Conservation (phyloP, 2,113 vertebrate species). For the Aleadryas rufinucha region DNA sequence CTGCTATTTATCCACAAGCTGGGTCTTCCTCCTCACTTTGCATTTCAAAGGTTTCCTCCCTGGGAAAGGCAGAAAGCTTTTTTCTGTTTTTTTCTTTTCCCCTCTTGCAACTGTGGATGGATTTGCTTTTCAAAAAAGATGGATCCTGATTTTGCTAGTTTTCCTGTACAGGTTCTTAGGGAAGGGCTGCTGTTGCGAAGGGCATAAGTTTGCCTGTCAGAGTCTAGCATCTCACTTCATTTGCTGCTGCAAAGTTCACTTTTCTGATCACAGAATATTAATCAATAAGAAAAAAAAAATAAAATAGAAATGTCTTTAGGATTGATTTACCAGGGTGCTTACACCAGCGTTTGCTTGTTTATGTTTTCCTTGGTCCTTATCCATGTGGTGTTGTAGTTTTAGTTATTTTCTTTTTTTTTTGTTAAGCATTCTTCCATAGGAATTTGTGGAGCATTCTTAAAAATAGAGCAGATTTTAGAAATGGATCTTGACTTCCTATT, state of each 20-base stretch:
- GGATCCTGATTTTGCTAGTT: neutral
- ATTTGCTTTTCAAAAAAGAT: neutral
- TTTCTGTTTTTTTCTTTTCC: neutral
- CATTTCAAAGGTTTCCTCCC: neutral
- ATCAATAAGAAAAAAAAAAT: neutral
- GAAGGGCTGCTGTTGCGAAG: neutral
- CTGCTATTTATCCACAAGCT: neutral
- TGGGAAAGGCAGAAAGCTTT: neutral
- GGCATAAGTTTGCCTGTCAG: neutral
- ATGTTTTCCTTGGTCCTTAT: neutral
- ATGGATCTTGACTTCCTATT: neutral
- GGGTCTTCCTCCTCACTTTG: neutral
- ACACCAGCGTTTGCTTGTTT: neutral
- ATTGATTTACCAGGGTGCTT: neutral
- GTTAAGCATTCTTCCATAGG: neutral
- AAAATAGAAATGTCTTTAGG: neutral
- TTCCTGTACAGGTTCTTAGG: neutral
- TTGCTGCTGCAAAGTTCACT: neutral
- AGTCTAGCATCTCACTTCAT: neutral
- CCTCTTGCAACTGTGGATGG: neutral
- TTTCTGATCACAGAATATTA: neutral
- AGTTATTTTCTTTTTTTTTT: neutral
- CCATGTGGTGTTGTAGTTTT: neutral
- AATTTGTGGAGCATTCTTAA: neutral
- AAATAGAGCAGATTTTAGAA: neutral